These are phyloP conservation scores for Oxyruncus cristatus DNA, from an alignment of 2,113 vertebrate species.

Conservation along the genomic window DNA sequence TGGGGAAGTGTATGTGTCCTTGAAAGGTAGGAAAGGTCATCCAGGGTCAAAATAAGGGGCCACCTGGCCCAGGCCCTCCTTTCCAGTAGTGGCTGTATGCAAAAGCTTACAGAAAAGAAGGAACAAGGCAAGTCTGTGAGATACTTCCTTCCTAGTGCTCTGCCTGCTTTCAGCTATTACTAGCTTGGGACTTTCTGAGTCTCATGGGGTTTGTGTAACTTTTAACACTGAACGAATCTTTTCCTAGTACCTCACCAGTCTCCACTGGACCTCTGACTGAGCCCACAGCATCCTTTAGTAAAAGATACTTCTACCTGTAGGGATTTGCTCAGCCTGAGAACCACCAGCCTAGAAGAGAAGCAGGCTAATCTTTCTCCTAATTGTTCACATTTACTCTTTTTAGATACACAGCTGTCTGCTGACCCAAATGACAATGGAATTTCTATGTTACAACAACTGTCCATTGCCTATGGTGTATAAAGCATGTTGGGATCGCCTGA, in stretches of 20 bases:
- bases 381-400: not conserved
- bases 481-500: not conserved
- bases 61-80: not conserved
- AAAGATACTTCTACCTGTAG: not conserved
- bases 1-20: not conserved
- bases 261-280: not conserved
- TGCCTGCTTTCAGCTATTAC: not conserved
- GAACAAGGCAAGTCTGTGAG: not conserved
- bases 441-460: not conserved
- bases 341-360: not conserved
- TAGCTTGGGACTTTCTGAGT: not conserved
- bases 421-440: not conserved
- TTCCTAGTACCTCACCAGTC: not conserved
- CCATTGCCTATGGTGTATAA: not conserved
- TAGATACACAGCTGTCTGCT: not conserved
- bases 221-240: not conserved
- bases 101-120: not conserved
- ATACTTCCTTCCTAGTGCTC: not conserved
- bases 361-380: not conserved
- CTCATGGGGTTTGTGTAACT: not conserved
- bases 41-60: not conserved
- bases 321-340: not conserved
- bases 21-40: not conserved
- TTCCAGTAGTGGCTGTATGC: not conserved
- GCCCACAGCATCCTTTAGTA: not conserved